Percentiles rank a stretch among this genome's conserved stretches.
These are phyloP conservation scores for Varroa destructor DNA, from an alignment of 1,140 invertebrate genomes.

Conservation along the genomic window DNA sequence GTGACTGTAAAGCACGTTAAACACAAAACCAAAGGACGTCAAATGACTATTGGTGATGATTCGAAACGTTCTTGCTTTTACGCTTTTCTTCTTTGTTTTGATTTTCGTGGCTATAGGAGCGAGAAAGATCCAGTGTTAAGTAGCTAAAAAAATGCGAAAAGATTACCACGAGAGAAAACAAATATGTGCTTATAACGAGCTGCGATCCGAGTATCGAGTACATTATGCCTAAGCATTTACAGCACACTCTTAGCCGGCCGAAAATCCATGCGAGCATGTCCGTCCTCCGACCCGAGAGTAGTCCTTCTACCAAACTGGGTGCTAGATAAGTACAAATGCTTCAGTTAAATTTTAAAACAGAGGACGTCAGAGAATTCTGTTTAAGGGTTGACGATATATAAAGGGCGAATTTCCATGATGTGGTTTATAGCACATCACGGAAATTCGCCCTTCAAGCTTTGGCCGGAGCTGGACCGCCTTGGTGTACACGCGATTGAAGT, in stretches of 20 bases:
- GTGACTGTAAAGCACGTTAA: no score
- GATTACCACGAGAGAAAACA: background rate
- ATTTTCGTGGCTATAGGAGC: no score
- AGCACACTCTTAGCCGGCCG: no score
- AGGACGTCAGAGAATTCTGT: background rate
- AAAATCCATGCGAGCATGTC: background rate
- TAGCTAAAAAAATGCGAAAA: background rate
- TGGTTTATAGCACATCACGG: slow-evolving; percentile 56
- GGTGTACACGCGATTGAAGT: slow-evolving; percentile 39
- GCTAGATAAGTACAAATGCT: background rate
- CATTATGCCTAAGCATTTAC: background rate
- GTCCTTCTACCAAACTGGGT: background rate
- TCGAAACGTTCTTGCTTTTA: no score
- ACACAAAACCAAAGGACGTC: no score
- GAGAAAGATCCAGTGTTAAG: no score
- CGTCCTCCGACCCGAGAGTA: background rate
- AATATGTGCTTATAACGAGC: slow-evolving; percentile 4
- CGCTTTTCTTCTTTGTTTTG: no score
- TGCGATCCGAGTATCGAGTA: background rate
- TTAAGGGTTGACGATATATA: background rate
- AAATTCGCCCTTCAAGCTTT: slow-evolving; percentile 56
- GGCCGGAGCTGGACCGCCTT: slow-evolving; percentile 39
- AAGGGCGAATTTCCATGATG: slow-evolving; percentile 44
- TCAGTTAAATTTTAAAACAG: background rate
- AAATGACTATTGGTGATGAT: no score